Percentiles rank a stretch among this genome's conserved stretches.
Evolutionary conservation across 1,140 invertebrate genomes (phyloP).

Genomic region (Drosophila aff.): DNA sequence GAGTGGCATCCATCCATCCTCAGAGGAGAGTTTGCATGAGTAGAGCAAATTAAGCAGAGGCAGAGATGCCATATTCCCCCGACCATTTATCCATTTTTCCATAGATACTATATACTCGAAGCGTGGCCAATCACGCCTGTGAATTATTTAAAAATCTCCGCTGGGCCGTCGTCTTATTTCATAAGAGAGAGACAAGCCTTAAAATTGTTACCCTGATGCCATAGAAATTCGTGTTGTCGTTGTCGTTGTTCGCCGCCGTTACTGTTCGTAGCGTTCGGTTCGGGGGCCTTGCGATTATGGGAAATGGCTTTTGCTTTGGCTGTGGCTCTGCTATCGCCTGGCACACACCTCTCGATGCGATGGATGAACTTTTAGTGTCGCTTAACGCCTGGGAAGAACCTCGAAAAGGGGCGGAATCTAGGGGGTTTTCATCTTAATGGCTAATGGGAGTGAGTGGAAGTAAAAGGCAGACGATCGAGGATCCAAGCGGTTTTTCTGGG

Average conservation of each 20-base stretch:
- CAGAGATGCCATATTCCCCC: not conserved
- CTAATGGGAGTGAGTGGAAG: slow-evolving; percentile 30
- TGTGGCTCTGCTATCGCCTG: slow-evolving; percentile 36
- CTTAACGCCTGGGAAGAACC: slow-evolving; percentile 55
- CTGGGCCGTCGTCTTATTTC: slow-evolving; percentile 48
- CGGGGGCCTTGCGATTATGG: slow-evolving; percentile 56
- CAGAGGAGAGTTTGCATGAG: slow-evolving; percentile 44
- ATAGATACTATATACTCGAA: slow-evolving; percentile 39
- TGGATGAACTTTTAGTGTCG: slow-evolving; percentile 56
- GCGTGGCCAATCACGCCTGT: slow-evolving; percentile 67
- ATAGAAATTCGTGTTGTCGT: slow-evolving; percentile 62
- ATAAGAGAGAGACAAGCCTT: slow-evolving; percentile 66
- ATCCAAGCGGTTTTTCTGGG: not conserved
- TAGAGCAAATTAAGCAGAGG: slow-evolving; percentile 35
- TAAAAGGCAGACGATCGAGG: slow-evolving; percentile 22
- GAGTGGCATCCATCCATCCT: not conserved
- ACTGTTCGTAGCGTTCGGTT: slow-evolving; percentile 25
- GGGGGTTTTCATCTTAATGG: slow-evolving; percentile 12
- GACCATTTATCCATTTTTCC: slow-evolving; percentile 17
- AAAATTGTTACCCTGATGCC: slow-evolving; percentile 62
- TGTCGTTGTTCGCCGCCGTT: slow-evolving; percentile 29
- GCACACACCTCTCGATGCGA: slow-evolving; percentile 55
- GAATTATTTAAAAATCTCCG: slow-evolving; percentile 65
- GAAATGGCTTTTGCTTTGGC: slow-evolving; percentile 55
- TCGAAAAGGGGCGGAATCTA: slow-evolving; percentile 29